Conservation (phyloP, 1,140 invertebrate genomes). For the Aphelinus atriplicis region DNA sequence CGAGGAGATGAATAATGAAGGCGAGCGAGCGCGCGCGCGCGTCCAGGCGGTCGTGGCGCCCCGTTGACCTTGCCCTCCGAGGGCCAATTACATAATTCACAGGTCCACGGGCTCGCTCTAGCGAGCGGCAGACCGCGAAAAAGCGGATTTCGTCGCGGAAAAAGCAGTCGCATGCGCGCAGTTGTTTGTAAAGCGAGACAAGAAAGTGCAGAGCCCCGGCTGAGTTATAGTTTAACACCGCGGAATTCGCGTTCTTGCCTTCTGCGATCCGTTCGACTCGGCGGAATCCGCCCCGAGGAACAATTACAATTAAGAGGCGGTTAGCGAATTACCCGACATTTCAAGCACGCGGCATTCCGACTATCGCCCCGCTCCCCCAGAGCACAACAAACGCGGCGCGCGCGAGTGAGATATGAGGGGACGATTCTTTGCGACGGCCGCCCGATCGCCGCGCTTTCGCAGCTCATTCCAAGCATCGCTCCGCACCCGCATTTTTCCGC, state of each 20-base stretch:
- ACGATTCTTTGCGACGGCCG: no score
- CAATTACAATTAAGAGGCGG: conserved; percentile 67
- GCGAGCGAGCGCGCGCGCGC: no score
- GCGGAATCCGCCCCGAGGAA: conserved; percentile 60
- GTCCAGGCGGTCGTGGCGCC: no score
- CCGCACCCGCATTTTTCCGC: background rate
- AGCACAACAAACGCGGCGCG: background rate
- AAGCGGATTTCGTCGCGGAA: background rate
- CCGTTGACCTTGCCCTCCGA: no score
- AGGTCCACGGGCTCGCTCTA: background rate
- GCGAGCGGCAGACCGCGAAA: conserved; percentile 14
- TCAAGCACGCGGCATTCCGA: conserved; percentile 56
- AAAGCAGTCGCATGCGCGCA: no score
- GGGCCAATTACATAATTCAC: no score
- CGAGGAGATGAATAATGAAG: no score
- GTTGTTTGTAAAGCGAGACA: no score
- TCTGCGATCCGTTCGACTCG: conserved; percentile 31
- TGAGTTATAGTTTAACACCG: conserved; percentile 62
- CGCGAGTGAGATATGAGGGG: conserved; percentile 5
- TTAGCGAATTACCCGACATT: conserved; percentile 64
- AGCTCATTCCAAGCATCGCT: background rate
- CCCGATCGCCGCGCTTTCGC: background rate
- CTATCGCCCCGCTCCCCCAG: conserved; percentile 42
- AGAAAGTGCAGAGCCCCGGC: conserved; percentile 51
- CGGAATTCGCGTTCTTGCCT: conserved; percentile 63